Conservation (phyloP, 2,113 vertebrate genomes). For the Antechinus stuartii region DNA sequence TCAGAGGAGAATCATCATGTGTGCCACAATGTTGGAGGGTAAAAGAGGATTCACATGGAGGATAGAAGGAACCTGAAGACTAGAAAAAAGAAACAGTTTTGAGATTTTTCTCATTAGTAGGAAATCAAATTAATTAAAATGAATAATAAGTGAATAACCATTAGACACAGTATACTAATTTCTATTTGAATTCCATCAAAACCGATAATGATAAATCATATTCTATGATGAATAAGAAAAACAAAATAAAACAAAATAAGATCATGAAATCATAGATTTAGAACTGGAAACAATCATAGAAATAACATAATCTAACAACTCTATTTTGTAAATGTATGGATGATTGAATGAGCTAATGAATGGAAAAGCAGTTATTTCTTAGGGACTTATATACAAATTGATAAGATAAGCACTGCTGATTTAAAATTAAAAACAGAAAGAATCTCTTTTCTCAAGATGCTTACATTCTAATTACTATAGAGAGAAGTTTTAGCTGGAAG, state of each 20-base stretch:
- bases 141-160: neutral
- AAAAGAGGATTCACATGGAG: neutral
- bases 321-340: neutral
- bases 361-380: neutral
- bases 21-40: neutral
- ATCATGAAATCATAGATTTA: neutral
- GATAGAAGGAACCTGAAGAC: neutral
- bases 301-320: neutral
- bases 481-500: neutral
- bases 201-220: neutral
- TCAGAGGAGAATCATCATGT: neutral
- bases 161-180: neutral
- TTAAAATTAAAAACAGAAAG: neutral
- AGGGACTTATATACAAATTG: neutral
- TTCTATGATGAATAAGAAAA: neutral
- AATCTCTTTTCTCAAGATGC: neutral
- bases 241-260: neutral
- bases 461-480: neutral
- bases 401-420: neutral
- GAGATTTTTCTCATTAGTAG: neutral
- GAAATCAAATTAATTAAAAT: neutral
- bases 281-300: neutral
- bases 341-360: no score
- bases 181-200: neutral
- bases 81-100: neutral